These are phyloP conservation scores for Eupsittula cactorum DNA, from an alignment of 2,113 vertebrate genomes.

Conservation along the genomic window DNA sequence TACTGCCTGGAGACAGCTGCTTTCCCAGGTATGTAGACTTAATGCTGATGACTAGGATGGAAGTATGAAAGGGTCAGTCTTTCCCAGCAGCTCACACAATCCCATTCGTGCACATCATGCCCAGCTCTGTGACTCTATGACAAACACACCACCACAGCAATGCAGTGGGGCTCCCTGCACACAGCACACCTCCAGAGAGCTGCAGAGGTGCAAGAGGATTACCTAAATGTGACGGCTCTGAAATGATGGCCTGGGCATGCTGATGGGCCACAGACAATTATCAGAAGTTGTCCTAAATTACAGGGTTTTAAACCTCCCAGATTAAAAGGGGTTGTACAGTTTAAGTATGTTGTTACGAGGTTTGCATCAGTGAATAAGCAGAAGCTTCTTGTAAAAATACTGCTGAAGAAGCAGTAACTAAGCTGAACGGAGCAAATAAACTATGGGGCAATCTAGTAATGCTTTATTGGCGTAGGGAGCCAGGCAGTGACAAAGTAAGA, in stretches of 20 bases:
- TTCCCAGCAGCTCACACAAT: neutral
- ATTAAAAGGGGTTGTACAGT: neutral
- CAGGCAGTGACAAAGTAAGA: neutral
- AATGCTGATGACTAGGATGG: neutral
- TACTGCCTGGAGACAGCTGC: neutral
- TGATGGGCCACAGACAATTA: neutral
- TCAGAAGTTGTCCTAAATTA: neutral
- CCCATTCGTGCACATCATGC: neutral
- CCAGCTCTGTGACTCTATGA: neutral
- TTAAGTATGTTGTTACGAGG: neutral
- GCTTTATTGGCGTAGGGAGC: neutral
- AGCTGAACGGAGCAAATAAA: neutral
- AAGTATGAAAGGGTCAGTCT: neutral
- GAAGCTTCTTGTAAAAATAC: neutral
- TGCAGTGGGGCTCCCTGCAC: neutral
- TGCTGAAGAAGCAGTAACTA: neutral
- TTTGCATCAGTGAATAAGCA: neutral
- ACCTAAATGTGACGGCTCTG: neutral
- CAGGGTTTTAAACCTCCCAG: neutral
- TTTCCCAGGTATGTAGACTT: neutral
- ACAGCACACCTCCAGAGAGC: neutral
- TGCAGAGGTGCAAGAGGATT: neutral
- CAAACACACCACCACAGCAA: neutral
- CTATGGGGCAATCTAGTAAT: neutral
- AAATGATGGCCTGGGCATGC: neutral